Evolutionary conservation across 1,140 invertebrate genomes (phyloP).

Genomic region (Drosophila dunni): DNA sequence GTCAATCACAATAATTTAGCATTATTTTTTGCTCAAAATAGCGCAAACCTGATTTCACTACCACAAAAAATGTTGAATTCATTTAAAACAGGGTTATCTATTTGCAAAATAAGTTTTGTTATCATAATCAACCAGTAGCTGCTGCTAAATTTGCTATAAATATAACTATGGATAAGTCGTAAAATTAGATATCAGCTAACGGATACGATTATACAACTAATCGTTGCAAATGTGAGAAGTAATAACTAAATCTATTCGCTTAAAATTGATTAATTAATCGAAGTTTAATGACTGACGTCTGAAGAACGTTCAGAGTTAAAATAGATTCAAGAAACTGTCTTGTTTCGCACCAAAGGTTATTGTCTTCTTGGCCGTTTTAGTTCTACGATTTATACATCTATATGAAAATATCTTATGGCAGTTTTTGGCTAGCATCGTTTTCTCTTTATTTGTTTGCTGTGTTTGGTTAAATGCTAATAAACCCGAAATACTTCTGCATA

Average conservation of each 20-base stretch:
- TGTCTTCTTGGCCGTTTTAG: conserved; percentile 42
- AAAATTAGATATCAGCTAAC: conserved; percentile 2
- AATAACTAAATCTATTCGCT: conserved; percentile 44
- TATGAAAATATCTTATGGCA: conserved; percentile 21
- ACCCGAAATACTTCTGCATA: conserved; percentile 51
- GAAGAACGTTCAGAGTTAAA: conserved; percentile 36
- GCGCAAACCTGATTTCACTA: conserved; percentile 38
- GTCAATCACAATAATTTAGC: conserved; percentile 16
- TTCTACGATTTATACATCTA: conserved; percentile 17
- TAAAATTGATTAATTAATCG: conserved; percentile 38
- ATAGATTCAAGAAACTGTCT: background rate
- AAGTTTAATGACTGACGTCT: conserved; percentile 7
- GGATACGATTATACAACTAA: conserved; percentile 1
- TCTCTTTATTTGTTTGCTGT: conserved; percentile 23
- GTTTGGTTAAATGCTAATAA: conserved; percentile 63
- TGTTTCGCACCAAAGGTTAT: conserved; percentile 49
- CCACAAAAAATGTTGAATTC: conserved; percentile 11
- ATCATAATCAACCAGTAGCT: conserved; percentile 43
- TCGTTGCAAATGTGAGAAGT: conserved; percentile 11
- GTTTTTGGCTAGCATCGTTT: conserved; percentile 29
- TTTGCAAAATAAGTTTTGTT: conserved; percentile 22
- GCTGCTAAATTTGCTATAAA: background rate
- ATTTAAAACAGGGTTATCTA: conserved; percentile 17
- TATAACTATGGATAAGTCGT: conserved; percentile 15
- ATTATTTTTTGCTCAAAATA: conserved; percentile 25